Evolutionary conservation across 2,113 vertebrate species (phyloP), one percentile per base, ranked within the genome.

Genomic region (Setophaga coronata): DNA sequence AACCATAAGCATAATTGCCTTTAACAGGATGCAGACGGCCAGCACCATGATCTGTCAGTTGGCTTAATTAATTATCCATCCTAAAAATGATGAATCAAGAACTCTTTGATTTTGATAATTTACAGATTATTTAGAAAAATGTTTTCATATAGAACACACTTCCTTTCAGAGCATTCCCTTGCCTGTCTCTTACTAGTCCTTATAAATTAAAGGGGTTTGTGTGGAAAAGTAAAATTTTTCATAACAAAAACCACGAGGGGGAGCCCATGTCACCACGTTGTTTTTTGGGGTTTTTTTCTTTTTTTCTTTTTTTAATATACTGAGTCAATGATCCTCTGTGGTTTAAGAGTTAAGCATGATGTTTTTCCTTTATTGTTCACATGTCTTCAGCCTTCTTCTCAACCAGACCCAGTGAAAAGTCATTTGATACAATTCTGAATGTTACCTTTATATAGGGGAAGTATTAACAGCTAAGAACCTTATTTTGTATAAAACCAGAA

Each of bases 211-310:
- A 79, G 9, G 2, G 0, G 7, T 48, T 84, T 81, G 9, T 25
- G 13, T 19, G 18, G 36, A 71, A 85, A 87, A 90, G 12, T 4
- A 57, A 54, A 66, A 36, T 77, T 10, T 58, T 81, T 51, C 13
- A 25, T 38, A n/a, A 51, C 3, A 76, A 62, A 64, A 78, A 47
- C 72, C 89, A 89, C 25, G 3, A 95, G 91, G 18, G 61, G 71
- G 74, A 95, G 90, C 29, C 25, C 38, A 33, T 47, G 31, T 23
- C 28, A 45, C 24, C 83, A 43, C 0, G 1, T 10, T 17, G 9
- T 3, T 24, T 16, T 57, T 12, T 18, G 18, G 3, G 6, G 2
- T 53, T 18, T 18, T 18, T 8, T 11, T 7, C 4, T 38, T 4
- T 48, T 38, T 6, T 7, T 14, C 1, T 33, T 42, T 58, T 58